A percentile compares a stretch with the other conserved stretches of the same genome.
Evolutionary conservation across 1,140 invertebrate species (phyloP).

Genomic region (Drosophila insularis): DNA sequence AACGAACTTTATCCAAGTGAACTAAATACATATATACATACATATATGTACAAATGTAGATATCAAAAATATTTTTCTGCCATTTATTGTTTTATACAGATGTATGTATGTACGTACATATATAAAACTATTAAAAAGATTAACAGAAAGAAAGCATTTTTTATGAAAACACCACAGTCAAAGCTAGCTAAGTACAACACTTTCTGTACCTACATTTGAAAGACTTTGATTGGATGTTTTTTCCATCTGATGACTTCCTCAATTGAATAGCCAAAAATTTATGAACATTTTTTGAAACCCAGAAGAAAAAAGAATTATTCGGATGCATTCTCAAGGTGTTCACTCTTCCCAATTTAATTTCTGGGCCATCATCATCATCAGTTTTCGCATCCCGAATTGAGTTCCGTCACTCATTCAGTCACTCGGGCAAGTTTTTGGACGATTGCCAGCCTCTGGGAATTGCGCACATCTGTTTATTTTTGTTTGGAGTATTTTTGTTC

Average conservation of each 20-base stretch:
- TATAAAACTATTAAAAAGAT: conserved; percentile 7
- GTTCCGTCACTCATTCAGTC: conserved; percentile 33
- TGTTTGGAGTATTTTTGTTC: conserved; percentile 44
- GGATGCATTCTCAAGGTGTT: neutral
- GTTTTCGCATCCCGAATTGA: neutral
- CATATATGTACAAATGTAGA: too few relatives aligned
- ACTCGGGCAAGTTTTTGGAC: conserved; percentile 54
- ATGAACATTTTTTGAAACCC: too few relatives aligned
- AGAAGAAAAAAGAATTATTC: neutral
- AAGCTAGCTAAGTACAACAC: neutral
- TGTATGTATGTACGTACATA: neutral
- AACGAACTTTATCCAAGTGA: conserved; percentile 46
- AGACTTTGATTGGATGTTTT: neutral
- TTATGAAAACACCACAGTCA: neutral
- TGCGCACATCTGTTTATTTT: conserved; percentile 74
- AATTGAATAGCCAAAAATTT: neutral
- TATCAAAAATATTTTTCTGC: conserved; percentile 23
- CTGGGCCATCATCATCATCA: conserved; percentile 2
- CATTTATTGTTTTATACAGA: conserved; percentile 18
- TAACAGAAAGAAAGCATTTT: neutral
- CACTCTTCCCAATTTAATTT: conserved; percentile 19
- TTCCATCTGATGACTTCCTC: neutral
- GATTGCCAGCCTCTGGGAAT: conserved; percentile 53
- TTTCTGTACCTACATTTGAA: neutral
- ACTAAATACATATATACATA: too few relatives aligned